phyloP scores from a whole-genome alignment of 2,113 vertebrate species.

The Typhlomys cinereus region DNA sequence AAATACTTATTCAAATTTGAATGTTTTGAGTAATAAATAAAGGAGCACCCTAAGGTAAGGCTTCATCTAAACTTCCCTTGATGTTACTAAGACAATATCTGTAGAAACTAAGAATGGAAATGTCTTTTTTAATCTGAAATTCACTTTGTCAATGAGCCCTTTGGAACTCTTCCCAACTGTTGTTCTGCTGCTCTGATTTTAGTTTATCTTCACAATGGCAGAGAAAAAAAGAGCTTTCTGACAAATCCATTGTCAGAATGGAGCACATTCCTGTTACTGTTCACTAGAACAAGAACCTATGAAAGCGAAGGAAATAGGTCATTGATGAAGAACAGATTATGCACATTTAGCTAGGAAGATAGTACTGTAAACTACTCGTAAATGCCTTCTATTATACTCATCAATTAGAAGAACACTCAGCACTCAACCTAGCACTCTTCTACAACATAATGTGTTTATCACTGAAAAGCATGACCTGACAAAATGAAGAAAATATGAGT shows the following conservation, averaged over 20 bases:
- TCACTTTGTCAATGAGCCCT: slow-evolving; percentile 45
- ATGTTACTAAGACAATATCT: slow-evolving; percentile 56
- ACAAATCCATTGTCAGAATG: slow-evolving; percentile 44
- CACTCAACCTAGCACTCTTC: too few relatives aligned
- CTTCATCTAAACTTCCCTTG: slow-evolving; percentile 6
- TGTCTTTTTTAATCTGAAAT: slow-evolving; percentile 1
- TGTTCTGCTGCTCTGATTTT: slow-evolving; percentile 60
- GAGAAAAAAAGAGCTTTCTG: slow-evolving; percentile 52
- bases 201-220: slow-evolving; percentile 54
- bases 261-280: background rate
- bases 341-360: too few relatives aligned
- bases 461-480: too few relatives aligned
- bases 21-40: slow-evolving; percentile 42
- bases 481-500: too few relatives aligned
- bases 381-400: too few relatives aligned
- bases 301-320: slow-evolving; percentile 11
- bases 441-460: too few relatives aligned
- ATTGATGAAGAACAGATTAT: too few relatives aligned
- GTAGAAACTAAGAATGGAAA: slow-evolving; percentile 22
- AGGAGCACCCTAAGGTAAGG: background rate
- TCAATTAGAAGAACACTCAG: too few relatives aligned
- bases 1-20: slow-evolving; percentile 41
- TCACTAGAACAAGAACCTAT: background rate
- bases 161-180: slow-evolving; percentile 15
- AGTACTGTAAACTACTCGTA: too few relatives aligned